Evolutionary conservation across 2,888 invertebrate species (phyloP).

Genomic region (Machimus rusticus): DNA sequence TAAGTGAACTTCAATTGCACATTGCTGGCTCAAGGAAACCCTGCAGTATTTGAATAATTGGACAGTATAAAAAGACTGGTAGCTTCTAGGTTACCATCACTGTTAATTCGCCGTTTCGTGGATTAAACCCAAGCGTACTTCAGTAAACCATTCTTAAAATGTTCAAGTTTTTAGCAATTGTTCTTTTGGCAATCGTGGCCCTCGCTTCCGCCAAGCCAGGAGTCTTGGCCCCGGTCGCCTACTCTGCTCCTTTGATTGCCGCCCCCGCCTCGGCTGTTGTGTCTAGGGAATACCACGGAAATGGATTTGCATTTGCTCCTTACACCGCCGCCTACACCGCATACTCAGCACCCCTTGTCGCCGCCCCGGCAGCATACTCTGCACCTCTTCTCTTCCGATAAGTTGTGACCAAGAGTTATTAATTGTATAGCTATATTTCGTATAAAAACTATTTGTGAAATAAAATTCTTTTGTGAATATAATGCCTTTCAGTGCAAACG

Average conservation of each 20-base stretch:
- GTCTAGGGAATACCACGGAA: conserved; percentile 50
- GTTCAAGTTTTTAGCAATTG: conserved; percentile 43
- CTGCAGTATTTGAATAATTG: background rate
- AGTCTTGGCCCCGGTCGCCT: conserved; percentile 49
- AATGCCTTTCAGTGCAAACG: background rate
- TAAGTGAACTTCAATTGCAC: background rate
- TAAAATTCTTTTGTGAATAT: background rate
- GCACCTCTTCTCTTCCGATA: conserved; percentile 30
- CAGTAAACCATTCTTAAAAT: background rate
- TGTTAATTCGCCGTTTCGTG: background rate
- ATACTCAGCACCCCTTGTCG: conserved; percentile 33
- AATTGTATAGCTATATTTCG: too few species aligned
- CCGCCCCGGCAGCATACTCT: conserved; percentile 23
- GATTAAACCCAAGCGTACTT: background rate
- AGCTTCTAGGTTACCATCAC: background rate
- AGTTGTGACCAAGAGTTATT: background rate
- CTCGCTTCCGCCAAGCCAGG: conserved; percentile 59
- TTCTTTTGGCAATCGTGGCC: conserved; percentile 55
- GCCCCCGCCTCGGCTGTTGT: conserved; percentile 57
- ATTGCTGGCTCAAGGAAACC: background rate
- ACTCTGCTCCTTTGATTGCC: conserved; percentile 61
- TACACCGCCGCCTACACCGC: conserved; percentile 9
- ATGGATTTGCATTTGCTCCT: conserved; percentile 63
- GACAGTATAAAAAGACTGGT: background rate
- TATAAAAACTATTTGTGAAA: background rate